Evolutionary conservation across 2,888 invertebrate genomes (phyloP).

Genomic region (Seira musarum): DNA sequence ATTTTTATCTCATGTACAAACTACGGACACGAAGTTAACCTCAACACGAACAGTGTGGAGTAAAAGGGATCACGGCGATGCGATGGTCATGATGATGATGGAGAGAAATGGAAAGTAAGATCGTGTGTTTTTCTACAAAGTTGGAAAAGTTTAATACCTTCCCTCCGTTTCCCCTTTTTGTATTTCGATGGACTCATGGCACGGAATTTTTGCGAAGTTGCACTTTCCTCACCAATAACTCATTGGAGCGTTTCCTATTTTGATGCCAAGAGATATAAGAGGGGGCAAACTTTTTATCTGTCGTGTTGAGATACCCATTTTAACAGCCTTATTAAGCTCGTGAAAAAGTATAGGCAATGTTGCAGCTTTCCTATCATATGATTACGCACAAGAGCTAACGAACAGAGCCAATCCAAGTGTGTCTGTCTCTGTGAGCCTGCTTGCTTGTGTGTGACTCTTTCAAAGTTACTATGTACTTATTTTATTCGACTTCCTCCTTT

Average conservation of each 20-base stretch:
- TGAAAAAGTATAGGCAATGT: neutral
- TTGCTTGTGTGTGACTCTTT: too few relatives aligned
- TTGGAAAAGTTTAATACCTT: conserved; percentile 47
- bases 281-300: conserved; percentile 52
- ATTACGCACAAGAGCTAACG: conserved; percentile 9
- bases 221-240: conserved; percentile 68
- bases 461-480: neutral
- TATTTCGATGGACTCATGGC: conserved; percentile 58
- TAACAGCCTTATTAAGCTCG: conserved; percentile 1
- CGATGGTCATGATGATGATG: neutral
- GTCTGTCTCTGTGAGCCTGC: too few relatives aligned
- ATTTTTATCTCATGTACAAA: neutral
- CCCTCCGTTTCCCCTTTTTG: conserved; percentile 16
- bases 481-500: neutral
- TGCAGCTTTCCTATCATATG: neutral
- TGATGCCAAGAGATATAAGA: conserved; percentile 53
- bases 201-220: conserved; percentile 67
- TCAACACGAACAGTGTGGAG: too few relatives aligned
- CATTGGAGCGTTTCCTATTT: conserved; percentile 64
- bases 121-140: neutral
- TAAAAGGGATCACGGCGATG: too few relatives aligned
- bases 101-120: neutral
- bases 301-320: conserved; percentile 40
- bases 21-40: too few relatives aligned
- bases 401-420: too few relatives aligned